A percentile compares a stretch with the other conserved stretches of the same genome.
Evolutionary conservation across 2,797 vertebrate species (phyloP).

Genomic region (Clarias laeviceps): DNA sequence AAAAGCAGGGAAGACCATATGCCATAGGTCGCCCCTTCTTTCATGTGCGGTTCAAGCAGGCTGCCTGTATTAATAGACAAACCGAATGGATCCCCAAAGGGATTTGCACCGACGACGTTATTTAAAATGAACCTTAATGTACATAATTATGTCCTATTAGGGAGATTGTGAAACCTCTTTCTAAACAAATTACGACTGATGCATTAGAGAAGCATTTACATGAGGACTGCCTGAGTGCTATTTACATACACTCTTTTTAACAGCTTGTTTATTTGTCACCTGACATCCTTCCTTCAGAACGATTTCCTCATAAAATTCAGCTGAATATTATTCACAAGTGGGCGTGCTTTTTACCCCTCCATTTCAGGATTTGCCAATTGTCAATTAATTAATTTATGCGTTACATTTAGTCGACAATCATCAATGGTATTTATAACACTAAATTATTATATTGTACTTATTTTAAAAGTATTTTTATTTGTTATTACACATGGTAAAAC

Average conservation of each 20-base stretch:
- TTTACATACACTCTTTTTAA: conserved; percentile 12
- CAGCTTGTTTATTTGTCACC: conserved; percentile 25
- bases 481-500: neutral
- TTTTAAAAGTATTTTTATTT: neutral
- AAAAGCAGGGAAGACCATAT: neutral
- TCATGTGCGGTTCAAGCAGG: conserved; percentile 21
- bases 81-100: conserved; percentile 12
- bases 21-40: conserved; percentile 8
- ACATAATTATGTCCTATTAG: conserved; percentile 18
- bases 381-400: neutral
- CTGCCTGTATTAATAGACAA: conserved; percentile 15
- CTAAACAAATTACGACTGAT: conserved; percentile 21
- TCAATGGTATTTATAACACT: neutral
- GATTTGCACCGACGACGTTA: neutral
- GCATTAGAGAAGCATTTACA: conserved; percentile 11
- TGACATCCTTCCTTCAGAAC: neutral
- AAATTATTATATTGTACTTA: neutral
- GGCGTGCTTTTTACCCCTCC: neutral
- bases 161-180: conserved; percentile 1
- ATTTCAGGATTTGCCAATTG: neutral
- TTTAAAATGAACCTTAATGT: conserved; percentile 26
- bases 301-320: neutral
- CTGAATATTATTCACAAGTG: neutral
- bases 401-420: neutral
- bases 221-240: conserved; percentile 6